Percentiles rank a stretch among this genome's conserved stretches.
phyloP scores from a whole-genome alignment of 2,113 vertebrate species.

The Apus apus region DNA sequence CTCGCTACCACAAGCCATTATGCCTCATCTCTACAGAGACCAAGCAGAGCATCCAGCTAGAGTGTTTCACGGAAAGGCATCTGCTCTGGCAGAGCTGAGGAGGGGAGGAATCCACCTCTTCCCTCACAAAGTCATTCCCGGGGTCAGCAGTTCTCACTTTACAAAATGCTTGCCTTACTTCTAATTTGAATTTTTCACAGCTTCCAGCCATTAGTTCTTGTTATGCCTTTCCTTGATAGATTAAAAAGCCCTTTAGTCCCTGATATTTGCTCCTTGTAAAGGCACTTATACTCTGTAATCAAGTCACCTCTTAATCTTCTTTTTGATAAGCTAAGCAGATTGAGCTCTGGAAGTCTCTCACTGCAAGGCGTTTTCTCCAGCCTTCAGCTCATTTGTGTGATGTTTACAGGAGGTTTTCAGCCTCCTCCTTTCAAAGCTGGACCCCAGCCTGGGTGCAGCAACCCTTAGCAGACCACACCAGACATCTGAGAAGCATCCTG shows the following conservation, averaged over 20 bases:
- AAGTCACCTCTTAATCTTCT: slow-evolving; percentile 73
- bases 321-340: slow-evolving; percentile 74
- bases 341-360: slow-evolving; percentile 60
- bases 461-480: rapidly evolving
- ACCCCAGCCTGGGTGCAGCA: background rate
- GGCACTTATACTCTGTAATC: slow-evolving; percentile 71
- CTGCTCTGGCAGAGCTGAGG: background rate
- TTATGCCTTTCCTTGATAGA: slow-evolving; percentile 65
- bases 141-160: slow-evolving; percentile 62
- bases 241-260: slow-evolving; percentile 71
- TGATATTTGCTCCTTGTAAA: slow-evolving; percentile 69
- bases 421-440: background rate
- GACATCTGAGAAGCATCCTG: background rate
- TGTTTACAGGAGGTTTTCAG: slow-evolving; percentile 42
- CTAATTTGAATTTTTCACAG: slow-evolving; percentile 70
- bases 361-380: slow-evolving; percentile 65
- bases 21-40: background rate
- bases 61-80: background rate
- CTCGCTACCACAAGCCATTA: background rate
- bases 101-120: slow-evolving; percentile 53
- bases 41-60: background rate
- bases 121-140: slow-evolving; percentile 3
- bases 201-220: slow-evolving; percentile 68
- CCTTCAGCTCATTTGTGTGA: slow-evolving; percentile 51
- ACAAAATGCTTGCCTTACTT: slow-evolving; percentile 55